A percentile compares a stretch with the other conserved stretches of the same genome.
Conservation (phyloP, 2,888 invertebrate species). For the Bombylius major region DNA sequence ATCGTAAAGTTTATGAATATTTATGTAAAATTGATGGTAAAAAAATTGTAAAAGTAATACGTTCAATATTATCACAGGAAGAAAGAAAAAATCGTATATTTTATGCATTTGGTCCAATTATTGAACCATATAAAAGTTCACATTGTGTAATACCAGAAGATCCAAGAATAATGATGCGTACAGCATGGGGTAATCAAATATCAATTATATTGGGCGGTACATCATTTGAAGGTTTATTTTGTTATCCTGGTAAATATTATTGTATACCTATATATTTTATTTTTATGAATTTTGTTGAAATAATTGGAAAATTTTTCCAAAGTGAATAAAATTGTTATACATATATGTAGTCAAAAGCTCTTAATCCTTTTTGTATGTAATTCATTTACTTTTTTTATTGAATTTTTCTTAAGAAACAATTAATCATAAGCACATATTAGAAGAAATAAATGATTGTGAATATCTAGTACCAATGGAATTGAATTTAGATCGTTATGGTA, state of each 20-base stretch:
- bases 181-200: constrained; percentile 29
- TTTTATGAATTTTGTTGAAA: not conserved
- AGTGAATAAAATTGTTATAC: no score
- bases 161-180: constrained; percentile 22
- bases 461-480: constrained; percentile 29
- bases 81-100: constrained; percentile 25
- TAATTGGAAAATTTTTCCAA: no score
- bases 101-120: constrained; percentile 30
- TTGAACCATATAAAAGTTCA: constrained; percentile 29
- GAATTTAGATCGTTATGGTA: constrained; percentile 22
- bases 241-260: constrained; percentile 23
- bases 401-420: constrained; percentile 2
- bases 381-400: not conserved
- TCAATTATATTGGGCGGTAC: constrained; percentile 31
- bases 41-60: constrained; percentile 24
- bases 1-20: constrained; percentile 29
- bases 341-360: no score
- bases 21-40: constrained; percentile 28
- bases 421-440: constrained; percentile 24
- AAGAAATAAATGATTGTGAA: constrained; percentile 27
- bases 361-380: not conserved
- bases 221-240: constrained; percentile 32
- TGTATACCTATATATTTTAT: no score
- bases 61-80: constrained; percentile 23
- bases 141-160: constrained; percentile 26